phyloP scores from a whole-genome alignment of 2,113 vertebrate species.

The Pseudorhombus dupliciocellatus region DNA sequence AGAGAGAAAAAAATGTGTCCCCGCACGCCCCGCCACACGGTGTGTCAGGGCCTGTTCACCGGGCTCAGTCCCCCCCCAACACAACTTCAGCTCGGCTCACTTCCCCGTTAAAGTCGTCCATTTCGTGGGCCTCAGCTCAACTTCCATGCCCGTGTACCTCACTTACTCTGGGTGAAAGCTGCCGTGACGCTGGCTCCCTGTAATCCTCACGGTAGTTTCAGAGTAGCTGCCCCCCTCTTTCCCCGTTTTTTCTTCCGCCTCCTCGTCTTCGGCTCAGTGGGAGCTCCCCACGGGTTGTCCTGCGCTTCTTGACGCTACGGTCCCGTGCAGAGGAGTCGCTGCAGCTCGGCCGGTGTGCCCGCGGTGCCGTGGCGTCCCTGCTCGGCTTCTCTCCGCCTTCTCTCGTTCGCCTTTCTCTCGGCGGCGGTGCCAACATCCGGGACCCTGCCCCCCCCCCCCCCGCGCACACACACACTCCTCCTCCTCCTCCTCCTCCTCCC shows the following conservation, averaged over 20 bases:
- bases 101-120: conserved; percentile 79
- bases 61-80: conserved; percentile 69
- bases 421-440: conserved; percentile 84
- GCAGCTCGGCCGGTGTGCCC: conserved; percentile 75
- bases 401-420: conserved; percentile 82
- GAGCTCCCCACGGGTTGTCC: conserved; percentile 62
- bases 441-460: conserved; percentile 61
- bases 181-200: conserved; percentile 68
- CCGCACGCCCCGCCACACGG: conserved; percentile 47
- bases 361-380: conserved; percentile 77
- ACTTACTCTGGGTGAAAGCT: conserved; percentile 82
- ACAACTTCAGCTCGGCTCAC: conserved; percentile 75
- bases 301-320: conserved; percentile 59
- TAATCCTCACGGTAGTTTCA: conserved; percentile 80
- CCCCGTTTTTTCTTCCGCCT: conserved; percentile 64
- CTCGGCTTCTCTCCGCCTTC: conserved; percentile 81
- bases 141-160: conserved; percentile 81
- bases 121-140: conserved; percentile 81
- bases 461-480: background rate
- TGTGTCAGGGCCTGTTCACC: conserved; percentile 73
- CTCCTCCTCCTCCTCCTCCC: background rate
- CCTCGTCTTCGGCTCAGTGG: conserved; percentile 57
- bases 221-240: conserved; percentile 69
- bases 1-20: conserved; percentile 35
- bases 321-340: conserved; percentile 68